Conservation (phyloP, 92 coral and sea anemone species). For the Meandrina meandrites region DNA sequence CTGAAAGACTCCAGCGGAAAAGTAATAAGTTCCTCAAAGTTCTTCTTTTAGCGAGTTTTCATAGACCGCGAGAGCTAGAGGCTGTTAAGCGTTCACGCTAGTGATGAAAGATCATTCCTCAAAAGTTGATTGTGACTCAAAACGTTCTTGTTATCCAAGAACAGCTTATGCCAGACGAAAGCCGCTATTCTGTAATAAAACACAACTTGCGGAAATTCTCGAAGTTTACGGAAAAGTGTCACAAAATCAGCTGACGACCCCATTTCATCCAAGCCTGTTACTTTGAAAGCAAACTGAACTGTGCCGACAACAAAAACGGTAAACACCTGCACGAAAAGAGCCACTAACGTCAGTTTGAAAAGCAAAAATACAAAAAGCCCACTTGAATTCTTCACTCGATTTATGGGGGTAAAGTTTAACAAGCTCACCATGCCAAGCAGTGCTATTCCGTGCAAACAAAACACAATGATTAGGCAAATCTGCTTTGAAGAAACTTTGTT, state of each 20-base stretch:
- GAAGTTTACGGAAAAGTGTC: constrained; percentile 46
- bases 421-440: constrained; percentile 32
- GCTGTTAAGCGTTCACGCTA: too few species aligned
- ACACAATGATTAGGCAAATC: constrained; percentile 32
- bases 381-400: not conserved
- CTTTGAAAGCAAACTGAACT: constrained; percentile 60
- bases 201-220: constrained; percentile 55
- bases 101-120: not conserved
- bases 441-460: constrained; percentile 36
- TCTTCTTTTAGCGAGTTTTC: too few species aligned
- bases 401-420: constrained; percentile 51
- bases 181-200: constrained; percentile 42
- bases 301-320: constrained; percentile 49
- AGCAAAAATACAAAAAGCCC: not conserved
- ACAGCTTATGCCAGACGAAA: constrained; percentile 59
- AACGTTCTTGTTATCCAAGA: constrained; percentile 47
- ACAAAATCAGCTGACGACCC: constrained; percentile 45
- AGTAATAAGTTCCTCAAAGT: too few species aligned
- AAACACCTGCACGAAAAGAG: constrained; percentile 36
- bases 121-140: constrained; percentile 28
- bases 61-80: too few species aligned
- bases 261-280: constrained; percentile 49
- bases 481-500: constrained; percentile 11
- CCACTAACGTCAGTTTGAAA: constrained; percentile 28
- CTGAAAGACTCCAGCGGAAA: too few species aligned